These are phyloP conservation scores for Heteronetta atricapilla DNA, from an alignment of 2,113 vertebrate species.

Conservation along the genomic window DNA sequence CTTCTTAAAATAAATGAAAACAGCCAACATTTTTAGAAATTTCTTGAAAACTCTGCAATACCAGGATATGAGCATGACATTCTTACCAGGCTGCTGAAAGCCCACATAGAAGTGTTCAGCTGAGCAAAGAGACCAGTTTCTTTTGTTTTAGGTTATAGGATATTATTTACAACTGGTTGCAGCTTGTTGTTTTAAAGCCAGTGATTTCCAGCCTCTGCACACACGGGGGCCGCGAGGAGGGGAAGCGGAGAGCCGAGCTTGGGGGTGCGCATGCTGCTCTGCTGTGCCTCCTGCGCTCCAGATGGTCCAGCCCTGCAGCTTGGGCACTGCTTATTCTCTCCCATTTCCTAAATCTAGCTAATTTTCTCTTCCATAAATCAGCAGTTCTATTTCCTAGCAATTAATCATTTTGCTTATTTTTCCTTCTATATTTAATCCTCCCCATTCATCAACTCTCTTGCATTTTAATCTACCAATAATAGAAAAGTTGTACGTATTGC, in stretches of 20 bases:
- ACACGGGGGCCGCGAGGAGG: neutral
- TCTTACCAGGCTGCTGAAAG: neutral
- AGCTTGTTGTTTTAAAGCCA: neutral
- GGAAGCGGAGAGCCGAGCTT: neutral
- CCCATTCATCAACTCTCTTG: constrained; percentile 42
- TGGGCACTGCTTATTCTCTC: neutral
- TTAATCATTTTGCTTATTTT: constrained; percentile 42
- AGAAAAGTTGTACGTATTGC: neutral
- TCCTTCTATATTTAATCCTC: constrained; percentile 59
- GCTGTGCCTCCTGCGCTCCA: accelerated
- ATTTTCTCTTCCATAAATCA: constrained; percentile 44
- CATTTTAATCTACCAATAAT: neutral
- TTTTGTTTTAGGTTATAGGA: constrained; percentile 12
- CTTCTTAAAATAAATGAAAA: neutral
- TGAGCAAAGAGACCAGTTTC: neutral
- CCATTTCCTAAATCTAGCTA: neutral
- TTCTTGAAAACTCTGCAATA: neutral
- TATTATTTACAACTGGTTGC: neutral
- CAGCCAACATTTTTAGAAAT: neutral
- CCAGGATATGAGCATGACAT: neutral
- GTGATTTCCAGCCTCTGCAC: neutral
- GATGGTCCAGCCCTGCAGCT: neutral
- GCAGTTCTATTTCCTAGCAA: constrained; percentile 27
- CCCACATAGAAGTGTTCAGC: neutral
- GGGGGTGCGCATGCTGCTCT: neutral